These are phyloP conservation scores for Champsocephalus esox DNA, from an alignment of 2,797 vertebrate genomes.

Conservation along the genomic window DNA sequence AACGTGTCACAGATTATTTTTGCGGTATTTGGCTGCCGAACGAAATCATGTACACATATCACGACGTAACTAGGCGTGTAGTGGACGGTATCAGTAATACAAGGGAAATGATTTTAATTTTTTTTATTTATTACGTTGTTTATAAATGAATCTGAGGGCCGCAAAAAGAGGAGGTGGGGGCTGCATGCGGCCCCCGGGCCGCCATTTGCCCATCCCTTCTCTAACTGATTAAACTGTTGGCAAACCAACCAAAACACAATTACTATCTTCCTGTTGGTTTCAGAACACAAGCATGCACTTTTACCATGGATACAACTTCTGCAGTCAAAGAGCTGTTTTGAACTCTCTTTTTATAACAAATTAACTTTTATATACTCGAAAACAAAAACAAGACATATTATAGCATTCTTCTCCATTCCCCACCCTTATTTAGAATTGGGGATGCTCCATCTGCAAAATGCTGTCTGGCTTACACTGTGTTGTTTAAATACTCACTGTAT, in stretches of 20 bases:
- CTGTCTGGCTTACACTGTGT: not conserved
- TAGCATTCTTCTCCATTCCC: not conserved
- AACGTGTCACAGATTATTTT: too few species aligned
- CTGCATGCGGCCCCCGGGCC: too few species aligned
- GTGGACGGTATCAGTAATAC: too few species aligned
- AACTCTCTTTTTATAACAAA: constrained; percentile 9
- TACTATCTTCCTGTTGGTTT: not conserved
- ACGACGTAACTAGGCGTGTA: too few species aligned
- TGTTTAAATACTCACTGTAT: not conserved
- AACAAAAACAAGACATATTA: constrained; percentile 15
- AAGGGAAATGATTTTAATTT: too few species aligned
- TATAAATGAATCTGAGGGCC: too few species aligned
- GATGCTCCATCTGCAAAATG: constrained; percentile 3
- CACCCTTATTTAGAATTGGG: not conserved
- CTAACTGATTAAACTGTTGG: not conserved
- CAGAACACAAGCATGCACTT: not conserved
- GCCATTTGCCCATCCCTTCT: not conserved
- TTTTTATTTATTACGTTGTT: too few species aligned
- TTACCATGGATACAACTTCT: not conserved
- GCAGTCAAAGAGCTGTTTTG: not conserved
- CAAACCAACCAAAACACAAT: not conserved
- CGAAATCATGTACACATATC: too few species aligned
- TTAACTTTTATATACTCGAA: constrained; percentile 4
- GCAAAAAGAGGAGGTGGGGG: too few species aligned
- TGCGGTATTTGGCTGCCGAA: too few species aligned